Base-by-base conservation (phyloP, 1,140 invertebrate genomes). In the Metopolophium dirhodum region DNA sequence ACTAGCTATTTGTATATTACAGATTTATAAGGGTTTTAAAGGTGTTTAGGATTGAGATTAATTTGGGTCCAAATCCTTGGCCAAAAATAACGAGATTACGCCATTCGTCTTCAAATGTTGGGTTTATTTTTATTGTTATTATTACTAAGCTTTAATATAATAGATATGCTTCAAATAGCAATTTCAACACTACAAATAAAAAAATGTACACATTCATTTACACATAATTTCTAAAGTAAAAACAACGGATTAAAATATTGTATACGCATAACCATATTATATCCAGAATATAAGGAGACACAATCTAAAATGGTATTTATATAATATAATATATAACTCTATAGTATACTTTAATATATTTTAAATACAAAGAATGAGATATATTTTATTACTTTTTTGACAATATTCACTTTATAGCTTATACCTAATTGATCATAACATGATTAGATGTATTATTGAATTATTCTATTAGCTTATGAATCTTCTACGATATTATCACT, bases 41-140 rank as follows among this genome's bases (percentile, higher is more conserved):
- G 14, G 61, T 77, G n/a, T 18, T 77, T n/a, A 77, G 61, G 30
- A 77, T 18, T 77, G 61, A 4, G 61, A 77, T 77, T 35, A 77
- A 77, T n/a, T n/a, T 18, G 11, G n/a, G n/a, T 77, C 61, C 61
- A 77, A 77, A 77, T 30, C 61, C 22, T 77, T 77, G 61, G 30
- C 14, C 30, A n/a, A 77, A 57, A 77, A 77, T 77, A 77, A n/a
- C 61, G 61, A 77, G 61, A 77, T 77, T 77, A 77, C 61, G 61
- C 18, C 61, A 77, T 77, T 77, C 61, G n/a, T 77, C 61, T 77
- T 77, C 61, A 77, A 77, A 77, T n/a, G 61, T 77, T 77, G n/a
- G 61, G 30, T 77, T 54, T 54, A 54, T 54, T 54, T 18, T 77
- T 77, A n/a, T n/a, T n/a, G 14, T 68, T 77, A 61, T 61, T 30